Evolutionary conservation across 2,888 invertebrate genomes (phyloP), one percentile per base, ranked within the genome.

Genomic region (Theodoxus fluviatilis): DNA sequence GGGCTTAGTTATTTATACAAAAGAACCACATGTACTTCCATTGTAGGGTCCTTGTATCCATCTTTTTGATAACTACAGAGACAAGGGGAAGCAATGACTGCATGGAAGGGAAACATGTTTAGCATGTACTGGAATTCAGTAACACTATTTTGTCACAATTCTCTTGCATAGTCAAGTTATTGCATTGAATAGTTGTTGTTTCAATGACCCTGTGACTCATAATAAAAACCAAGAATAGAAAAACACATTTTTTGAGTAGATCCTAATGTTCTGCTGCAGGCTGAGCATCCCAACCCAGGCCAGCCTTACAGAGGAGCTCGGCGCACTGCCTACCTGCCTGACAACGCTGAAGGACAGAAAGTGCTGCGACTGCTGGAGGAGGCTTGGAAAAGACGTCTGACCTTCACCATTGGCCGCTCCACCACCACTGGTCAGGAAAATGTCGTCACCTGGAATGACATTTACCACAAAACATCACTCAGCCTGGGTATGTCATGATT

Each of bases 391-490:
- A 67, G 79, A 55, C 74, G 74, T 28, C 70, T 84, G 18, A 72
- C 79, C 4, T 84, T 84, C 71, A 83, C 83, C 3, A 76, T 84
- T 64, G 82, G 83, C 15, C 64, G 61, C 2, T 83, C 84, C 4
- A 69, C 72, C 22, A 83, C 81, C 15, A 83, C 81, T 43, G 83
- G 83, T 1, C 68, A 72, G 22, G 75, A 81, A 4, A 78, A 79
- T 38, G 79, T 78, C 1, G 77, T 83, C 15, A 79, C 78, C 0
- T 84, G 83, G 79, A 80, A 78, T 66, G 78, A 76, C 57, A 79
- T 80, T 52, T 76, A 79, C 55, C 80, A 79, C 40, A 83, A 83
- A 78, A 80, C 79, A 25, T n/a, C n/a, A n/a, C n/a, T n/a, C n/a
- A n/a, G n/a, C n/a, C n/a, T n/a, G n/a, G n/a, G n/a, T n/a, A n/a